Base-by-base conservation (phyloP, 2,113 vertebrate genomes). In the Xiphorhynchus elegans region DNA sequence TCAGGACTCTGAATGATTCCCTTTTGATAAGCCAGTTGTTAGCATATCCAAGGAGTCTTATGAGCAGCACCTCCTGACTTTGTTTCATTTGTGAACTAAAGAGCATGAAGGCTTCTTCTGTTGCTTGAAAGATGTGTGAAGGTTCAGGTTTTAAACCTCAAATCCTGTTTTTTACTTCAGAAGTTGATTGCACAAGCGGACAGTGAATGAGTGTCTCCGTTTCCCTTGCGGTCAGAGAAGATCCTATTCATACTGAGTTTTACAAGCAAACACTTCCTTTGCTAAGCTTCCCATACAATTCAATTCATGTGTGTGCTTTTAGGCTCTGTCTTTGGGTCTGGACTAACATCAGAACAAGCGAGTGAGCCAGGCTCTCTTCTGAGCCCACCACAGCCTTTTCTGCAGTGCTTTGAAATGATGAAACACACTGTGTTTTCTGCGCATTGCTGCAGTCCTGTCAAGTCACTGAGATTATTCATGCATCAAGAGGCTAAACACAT, bases 191-290 rank as follows among this genome's bases (percentile, higher is more conserved):
- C 95, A 95, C 92, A 96, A 94, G 88, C 33, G 2, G 88, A 76
- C 88, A 94, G 84, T 93, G 90, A 97, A 86, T 94, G 90, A 93
- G 83, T 50, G 88, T 84, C 93, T 93, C 92, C 72, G 37, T 89
- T 93, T 94, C 92, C 91, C 92, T 89, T 97, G 91, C 7, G 95
- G 95, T 90, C 91, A 87, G 89, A 85, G 96, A 90, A 95, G 94
- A 97, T 96, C 93, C 92, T 96, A 95, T 92, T 96, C 92, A 95
- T 92, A 49, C 67, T 47, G 90, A 80, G 76, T 94, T 94, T 91
- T 94, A 94, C 96, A 96, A 96, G 94, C 86, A 84, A 90, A 86
- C 92, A 75, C 88, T 97, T 96, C 95, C 95, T 96, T 86, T 96
- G 92, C 93, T 91, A 64, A 95, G 88, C 83, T 91, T 84, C 96